These are phyloP conservation scores for Tiliqua scincoides DNA, from an alignment of 2,113 vertebrate genomes.

Conservation along the genomic window DNA sequence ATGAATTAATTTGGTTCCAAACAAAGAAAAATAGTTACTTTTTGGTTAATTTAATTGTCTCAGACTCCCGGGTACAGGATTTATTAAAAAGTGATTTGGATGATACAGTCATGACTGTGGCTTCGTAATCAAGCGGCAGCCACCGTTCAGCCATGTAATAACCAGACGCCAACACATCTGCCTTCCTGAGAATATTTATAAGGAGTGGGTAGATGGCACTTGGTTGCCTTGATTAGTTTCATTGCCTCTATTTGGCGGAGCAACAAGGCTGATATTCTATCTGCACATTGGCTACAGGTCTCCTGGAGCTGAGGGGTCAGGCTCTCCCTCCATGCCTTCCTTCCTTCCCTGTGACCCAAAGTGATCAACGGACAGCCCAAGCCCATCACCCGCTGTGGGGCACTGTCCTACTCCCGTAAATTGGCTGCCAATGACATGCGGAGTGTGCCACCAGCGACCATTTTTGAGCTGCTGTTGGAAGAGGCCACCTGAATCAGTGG, in stretches of 20 bases:
- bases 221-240: conserved; percentile 47
- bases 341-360: too few relatives aligned
- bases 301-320: not conserved
- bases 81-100: conserved; percentile 58
- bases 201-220: not conserved
- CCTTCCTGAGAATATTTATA: conserved; percentile 26
- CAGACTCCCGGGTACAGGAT: conserved; percentile 40
- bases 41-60: conserved; percentile 56
- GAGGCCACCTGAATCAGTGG: too few relatives aligned
- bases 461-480: too few relatives aligned
- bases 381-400: too few relatives aligned
- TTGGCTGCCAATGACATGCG: too few relatives aligned
- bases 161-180: conserved; percentile 6
- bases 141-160: conserved; percentile 31
- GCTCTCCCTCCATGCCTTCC: not conserved
- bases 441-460: too few relatives aligned
- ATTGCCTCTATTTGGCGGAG: conserved; percentile 15
- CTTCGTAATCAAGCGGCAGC: conserved; percentile 51
- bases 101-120: conserved; percentile 33
- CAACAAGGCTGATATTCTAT: not conserved
- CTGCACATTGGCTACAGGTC: not conserved
- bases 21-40: conserved; percentile 3
- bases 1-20: not conserved
- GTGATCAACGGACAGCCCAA: too few relatives aligned
- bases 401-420: too few relatives aligned